These are phyloP conservation scores for Mesocentrotus franciscanus DNA, from an alignment of 53 echinoderm and acorn worm species.

Conservation along the genomic window DNA sequence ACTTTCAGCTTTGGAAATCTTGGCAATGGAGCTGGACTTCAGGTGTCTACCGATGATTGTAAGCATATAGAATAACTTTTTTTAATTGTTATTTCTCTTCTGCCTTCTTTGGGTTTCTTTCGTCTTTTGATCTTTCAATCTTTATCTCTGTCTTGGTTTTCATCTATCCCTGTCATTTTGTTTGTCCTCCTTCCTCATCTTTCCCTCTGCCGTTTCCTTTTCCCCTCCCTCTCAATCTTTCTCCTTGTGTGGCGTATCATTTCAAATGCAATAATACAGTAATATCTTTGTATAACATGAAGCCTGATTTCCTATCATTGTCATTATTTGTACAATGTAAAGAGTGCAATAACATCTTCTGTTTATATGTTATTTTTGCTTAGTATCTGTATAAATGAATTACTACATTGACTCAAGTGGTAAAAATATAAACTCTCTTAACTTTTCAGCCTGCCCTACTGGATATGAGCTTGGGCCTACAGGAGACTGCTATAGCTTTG, in stretches of 20 bases:
- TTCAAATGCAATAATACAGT: no score
- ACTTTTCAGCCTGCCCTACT: conserved; percentile 14
- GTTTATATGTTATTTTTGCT: not conserved
- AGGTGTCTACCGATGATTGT: conserved; percentile 19
- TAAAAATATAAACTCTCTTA: not conserved
- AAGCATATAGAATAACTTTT: not conserved
- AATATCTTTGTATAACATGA: no score
- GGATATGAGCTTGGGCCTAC: conserved; percentile 19
- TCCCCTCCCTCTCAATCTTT: not conserved
- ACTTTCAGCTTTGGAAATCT: conserved; percentile 59
- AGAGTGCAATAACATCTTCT: not conserved
- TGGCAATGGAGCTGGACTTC: conserved; percentile 50
- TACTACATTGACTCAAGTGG: not conserved
- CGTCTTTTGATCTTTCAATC: not conserved
- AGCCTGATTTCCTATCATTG: no score
- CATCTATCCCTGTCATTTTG: not conserved
- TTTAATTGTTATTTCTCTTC: not conserved
- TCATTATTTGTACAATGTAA: no score
- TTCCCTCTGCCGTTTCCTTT: not conserved
- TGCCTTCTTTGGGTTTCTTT: not conserved
- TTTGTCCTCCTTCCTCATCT: not conserved
- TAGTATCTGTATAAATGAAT: not conserved
- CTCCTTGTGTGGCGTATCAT: not conserved
- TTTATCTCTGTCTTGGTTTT: not conserved
- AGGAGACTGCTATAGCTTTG: conserved; percentile 89